phyloP scores from a whole-genome alignment of 2,113 vertebrate species.

The Hippocampus zosterae region DNA sequence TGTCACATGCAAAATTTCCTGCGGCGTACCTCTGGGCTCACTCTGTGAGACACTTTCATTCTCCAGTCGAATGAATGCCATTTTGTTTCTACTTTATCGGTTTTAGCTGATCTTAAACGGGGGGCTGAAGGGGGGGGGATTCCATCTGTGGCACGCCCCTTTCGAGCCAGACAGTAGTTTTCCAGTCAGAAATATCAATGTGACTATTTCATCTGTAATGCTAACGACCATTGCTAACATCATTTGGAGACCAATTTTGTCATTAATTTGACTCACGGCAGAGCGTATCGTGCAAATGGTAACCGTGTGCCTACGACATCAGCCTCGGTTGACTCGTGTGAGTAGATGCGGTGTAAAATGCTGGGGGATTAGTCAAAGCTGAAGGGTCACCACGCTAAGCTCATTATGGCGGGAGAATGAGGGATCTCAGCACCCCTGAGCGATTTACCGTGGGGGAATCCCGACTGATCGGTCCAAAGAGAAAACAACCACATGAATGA shows the following conservation, averaged over 20 bases:
- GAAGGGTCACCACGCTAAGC: constrained; percentile 66
- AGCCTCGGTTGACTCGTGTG: constrained; percentile 37
- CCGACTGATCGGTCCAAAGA: constrained; percentile 6
- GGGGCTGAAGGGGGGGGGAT: no score
- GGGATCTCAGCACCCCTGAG: constrained; percentile 43
- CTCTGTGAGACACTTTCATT: no score
- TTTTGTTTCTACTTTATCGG: neutral
- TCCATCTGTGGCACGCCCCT: constrained; percentile 40
- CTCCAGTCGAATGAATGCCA: no score
- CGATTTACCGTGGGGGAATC: constrained; percentile 38
- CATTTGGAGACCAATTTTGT: neutral
- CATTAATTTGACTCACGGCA: neutral
- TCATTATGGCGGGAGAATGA: constrained; percentile 53
- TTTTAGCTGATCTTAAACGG: constrained; percentile 39
- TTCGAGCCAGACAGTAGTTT: constrained; percentile 10
- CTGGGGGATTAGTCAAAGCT: constrained; percentile 62
- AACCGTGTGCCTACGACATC: neutral
- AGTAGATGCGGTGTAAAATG: constrained; percentile 40
- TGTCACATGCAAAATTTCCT: neutral
- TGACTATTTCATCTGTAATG: no score
- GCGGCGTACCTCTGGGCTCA: no score
- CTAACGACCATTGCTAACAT: neutral
- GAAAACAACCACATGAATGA: neutral
- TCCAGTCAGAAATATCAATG: no score
- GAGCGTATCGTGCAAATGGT: neutral